Evolutionary conservation across 2,113 vertebrate genomes (phyloP), one percentile per base, ranked within the genome.

Genomic region (Solenodon paradoxus): DNA sequence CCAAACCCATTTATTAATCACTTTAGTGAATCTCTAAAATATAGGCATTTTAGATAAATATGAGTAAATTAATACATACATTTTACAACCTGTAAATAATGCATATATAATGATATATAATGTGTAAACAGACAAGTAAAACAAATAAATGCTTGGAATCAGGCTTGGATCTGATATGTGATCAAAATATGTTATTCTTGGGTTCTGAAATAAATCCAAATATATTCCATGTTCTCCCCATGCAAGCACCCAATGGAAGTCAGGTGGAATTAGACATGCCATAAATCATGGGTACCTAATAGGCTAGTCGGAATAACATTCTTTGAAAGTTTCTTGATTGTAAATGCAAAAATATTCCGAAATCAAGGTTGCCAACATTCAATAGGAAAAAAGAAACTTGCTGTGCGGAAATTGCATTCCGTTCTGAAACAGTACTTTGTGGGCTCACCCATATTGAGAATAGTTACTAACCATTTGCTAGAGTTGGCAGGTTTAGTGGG

Each of bases 291-390:
- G 35, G 68, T 75, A 69, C 74, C 81, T 97, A 95, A 95, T 96
- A 97, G 96, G 94, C 97, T 94, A 95, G 93, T 95, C 92, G 90
- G 96, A 95, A 95, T 86, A 96, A 96, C 90, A 97, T 97, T 95
- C 94, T 97, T 95, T 97, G 96, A 97, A 85, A 97, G 92, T 95
- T 82, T 95, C 96, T 95, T 96, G 88, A 97, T 97, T 95, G 66
- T 95, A 85, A 93, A 97, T 95, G 96, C 94, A 97, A 98, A 97
- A 97, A 89, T 97, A 97, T 96, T 97, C 96, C 92, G 80, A 91
- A 96, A 92, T 88, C 63, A 84, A 90, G 95, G 96, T 71, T 97
- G 97, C 97, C 96, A 97, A 96, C 92, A 94, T 95, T 95, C 90
- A 96, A 90, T 63, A 95, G 92, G 96, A 97, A 97, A 68, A 71